Conservation (phyloP, 2,888 invertebrate genomes). For the Caenorhabditis sp. region DNA sequence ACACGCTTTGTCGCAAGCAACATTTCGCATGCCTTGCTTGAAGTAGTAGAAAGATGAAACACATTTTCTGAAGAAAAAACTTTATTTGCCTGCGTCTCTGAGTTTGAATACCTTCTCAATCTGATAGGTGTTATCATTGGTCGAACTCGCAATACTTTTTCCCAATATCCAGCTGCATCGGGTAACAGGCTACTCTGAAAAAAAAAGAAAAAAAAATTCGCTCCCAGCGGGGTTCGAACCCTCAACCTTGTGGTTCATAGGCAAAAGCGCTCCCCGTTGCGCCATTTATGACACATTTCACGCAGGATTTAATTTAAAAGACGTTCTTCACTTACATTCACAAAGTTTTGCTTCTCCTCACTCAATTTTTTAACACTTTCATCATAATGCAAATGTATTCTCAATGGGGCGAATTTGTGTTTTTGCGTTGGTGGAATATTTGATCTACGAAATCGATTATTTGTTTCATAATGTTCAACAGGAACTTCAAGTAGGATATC, state of each 20-base stretch:
- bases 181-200: slow-evolving; percentile 50
- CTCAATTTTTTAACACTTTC: slow-evolving; percentile 45
- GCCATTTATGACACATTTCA: neutral
- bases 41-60: slow-evolving; percentile 50
- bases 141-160: slow-evolving; percentile 48
- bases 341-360: slow-evolving; percentile 47
- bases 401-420: slow-evolving; percentile 38
- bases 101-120: slow-evolving; percentile 53
- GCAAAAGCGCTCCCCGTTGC: too few species aligned
- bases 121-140: slow-evolving; percentile 38
- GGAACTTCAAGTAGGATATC: slow-evolving; percentile 54
- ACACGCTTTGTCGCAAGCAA: slow-evolving; percentile 70
- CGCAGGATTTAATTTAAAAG: neutral
- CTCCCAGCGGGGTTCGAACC: too few species aligned
- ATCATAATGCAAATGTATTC: slow-evolving; percentile 56
- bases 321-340: slow-evolving; percentile 53
- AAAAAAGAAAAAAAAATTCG: too few species aligned
- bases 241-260: too few species aligned
- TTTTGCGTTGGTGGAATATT: slow-evolving; percentile 1
- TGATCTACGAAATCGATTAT: slow-evolving; percentile 13
- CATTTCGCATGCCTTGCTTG: slow-evolving; percentile 40
- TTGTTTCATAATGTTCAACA: slow-evolving; percentile 19
- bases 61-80: slow-evolving; percentile 40
- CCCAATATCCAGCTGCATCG: slow-evolving; percentile 60
- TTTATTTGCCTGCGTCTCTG: neutral